These are phyloP conservation scores for Phortica variegata DNA, from an alignment of 1,140 invertebrate species.

Conservation along the genomic window DNA sequence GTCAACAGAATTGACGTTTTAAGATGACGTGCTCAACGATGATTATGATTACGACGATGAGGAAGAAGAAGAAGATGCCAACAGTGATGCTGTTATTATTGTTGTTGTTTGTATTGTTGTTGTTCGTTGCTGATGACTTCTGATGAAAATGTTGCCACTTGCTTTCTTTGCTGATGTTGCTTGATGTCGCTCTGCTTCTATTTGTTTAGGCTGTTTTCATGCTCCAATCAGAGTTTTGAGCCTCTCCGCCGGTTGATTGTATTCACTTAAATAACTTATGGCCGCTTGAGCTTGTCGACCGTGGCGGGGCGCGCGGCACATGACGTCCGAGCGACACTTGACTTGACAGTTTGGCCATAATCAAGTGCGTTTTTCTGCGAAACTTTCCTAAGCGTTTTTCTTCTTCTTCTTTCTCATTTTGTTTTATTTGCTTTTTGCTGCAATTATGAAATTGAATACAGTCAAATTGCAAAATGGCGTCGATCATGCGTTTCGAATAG, in stretches of 20 bases:
- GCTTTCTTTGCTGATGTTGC: conserved; percentile 7
- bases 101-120: conserved; percentile 2
- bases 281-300: background rate
- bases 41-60: conserved; percentile 15
- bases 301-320: conserved; percentile 23
- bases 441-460: conserved; percentile 45
- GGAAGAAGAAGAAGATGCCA: conserved; percentile 4
- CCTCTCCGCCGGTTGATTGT: conserved; percentile 11
- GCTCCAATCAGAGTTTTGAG: too few relatives aligned
- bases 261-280: background rate
- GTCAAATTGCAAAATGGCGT: background rate
- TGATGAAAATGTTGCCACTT: conserved; percentile 46
- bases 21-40: conserved; percentile 28
- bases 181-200: conserved; percentile 26
- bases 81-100: conserved; percentile 8
- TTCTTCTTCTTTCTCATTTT: too few relatives aligned
- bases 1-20: conserved; percentile 48
- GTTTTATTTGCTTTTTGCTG: conserved; percentile 23
- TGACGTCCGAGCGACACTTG: conserved; percentile 21
- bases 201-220: conserved; percentile 39
- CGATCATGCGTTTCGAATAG: background rate
- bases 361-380: conserved; percentile 53
- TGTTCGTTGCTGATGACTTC: conserved; percentile 45
- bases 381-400: too few relatives aligned
- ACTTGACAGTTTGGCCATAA: conserved; percentile 52